Evolutionary conservation across 2,888 invertebrate genomes (phyloP), one percentile per base, ranked within the genome.

Genomic region (Eristalis pertinax): DNA sequence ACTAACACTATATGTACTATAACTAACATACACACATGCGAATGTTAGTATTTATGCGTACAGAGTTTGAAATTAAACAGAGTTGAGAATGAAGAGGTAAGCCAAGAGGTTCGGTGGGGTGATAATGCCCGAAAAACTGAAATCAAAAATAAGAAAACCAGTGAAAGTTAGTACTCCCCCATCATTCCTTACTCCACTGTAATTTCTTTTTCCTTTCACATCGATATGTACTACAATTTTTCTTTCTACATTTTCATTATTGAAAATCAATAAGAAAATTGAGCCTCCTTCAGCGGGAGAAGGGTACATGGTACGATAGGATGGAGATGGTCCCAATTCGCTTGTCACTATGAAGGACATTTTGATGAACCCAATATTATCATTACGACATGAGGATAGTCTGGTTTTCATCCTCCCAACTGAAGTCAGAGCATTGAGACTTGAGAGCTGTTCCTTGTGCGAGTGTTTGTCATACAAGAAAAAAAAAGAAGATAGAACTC

Each of bases 191-290:
- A 8, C 32, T 8, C 10, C 8, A 32, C 8, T 32, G 32, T 32
- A 5, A 32, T 69, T 78, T 82, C 60, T 43, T 50, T 32, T 22
- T 68, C 69, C 29, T n/a, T 63, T 41, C 83, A 74, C 81, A 62
- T 76, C 50, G 65, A 50, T 50, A 58, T 35, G 69, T 77, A 50
- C 58, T 58, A 56, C 41, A 32, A 32, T 68, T 26, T 32, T 50
- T 80, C 22, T 67, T 22, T 64, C 38, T 38, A 38, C 58, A 50
- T 83, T 72, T 76, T 84, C 62, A 74, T 80, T 80, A 80, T 76
- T 80, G 79, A 87, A 84, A 87, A 87, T 87, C 87, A 87, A 87
- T 87, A 79, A 35, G 70, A 70, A 65, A 82, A 60, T 64, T 76
- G 70, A 13, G 43, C 35, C 58, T 58, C 11, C 38, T 56, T 50